Evolutionary conservation across 1,140 invertebrate species (phyloP).

Genomic region (Monochamus saltuarius): DNA sequence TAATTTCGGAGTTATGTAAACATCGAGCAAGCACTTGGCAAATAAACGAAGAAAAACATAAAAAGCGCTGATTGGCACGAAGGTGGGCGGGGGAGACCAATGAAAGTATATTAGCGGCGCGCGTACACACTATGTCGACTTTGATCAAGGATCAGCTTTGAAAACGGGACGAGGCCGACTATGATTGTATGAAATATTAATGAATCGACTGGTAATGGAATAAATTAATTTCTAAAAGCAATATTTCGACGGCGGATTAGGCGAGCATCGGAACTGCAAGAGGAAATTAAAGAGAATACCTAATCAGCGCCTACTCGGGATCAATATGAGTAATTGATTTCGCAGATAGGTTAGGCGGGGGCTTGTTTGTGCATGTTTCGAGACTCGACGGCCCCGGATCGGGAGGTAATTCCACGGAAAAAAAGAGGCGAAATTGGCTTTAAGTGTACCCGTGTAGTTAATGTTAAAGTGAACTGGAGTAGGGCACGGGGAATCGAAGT

Average conservation of each 20-base stretch:
- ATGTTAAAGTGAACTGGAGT: too few relatives aligned
- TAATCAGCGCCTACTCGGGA: conserved; percentile 44
- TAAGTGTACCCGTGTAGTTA: too few relatives aligned
- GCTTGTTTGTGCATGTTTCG: too few relatives aligned
- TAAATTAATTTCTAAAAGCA: conserved; percentile 55
- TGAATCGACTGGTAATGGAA: conserved; percentile 47
- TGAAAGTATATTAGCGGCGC: conserved; percentile 8
- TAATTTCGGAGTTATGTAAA: neutral
- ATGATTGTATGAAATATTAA: conserved; percentile 27
- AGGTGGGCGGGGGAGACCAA: conserved; percentile 1
- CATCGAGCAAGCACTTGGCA: conserved; percentile 5
- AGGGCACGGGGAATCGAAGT: too few relatives aligned
- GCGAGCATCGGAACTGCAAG: conserved; percentile 36
- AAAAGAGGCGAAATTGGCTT: too few relatives aligned
- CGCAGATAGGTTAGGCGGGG: conserved; percentile 31
- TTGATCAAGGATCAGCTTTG: conserved; percentile 25
- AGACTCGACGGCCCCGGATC: too few relatives aligned
- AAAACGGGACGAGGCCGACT: conserved; percentile 21
- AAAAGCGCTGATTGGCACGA: conserved; percentile 12
- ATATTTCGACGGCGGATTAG: conserved; percentile 47
- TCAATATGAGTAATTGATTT: conserved; percentile 47
- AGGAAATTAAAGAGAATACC: conserved; percentile 51
- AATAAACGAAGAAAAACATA: conserved; percentile 12
- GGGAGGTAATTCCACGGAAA: too few relatives aligned
- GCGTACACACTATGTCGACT: conserved; percentile 19